Evolutionary conservation across 1,140 invertebrate species (phyloP).

Genomic region (Hesperophylax magnus): DNA sequence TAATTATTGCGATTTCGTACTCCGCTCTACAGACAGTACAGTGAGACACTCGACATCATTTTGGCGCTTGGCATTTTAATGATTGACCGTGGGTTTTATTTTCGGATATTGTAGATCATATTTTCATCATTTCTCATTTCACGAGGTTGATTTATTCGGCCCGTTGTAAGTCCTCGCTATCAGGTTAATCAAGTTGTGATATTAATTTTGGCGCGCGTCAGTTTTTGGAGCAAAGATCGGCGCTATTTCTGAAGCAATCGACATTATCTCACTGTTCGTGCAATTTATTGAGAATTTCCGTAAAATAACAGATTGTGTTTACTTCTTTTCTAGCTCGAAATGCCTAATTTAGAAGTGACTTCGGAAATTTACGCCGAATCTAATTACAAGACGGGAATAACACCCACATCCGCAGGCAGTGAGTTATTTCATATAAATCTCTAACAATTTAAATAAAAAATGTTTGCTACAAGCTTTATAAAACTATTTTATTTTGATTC

Average conservation of each 20-base stretch:
- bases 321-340: slow-evolving; percentile 57
- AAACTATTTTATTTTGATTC: too few species aligned
- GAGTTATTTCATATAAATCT: slow-evolving; percentile 34
- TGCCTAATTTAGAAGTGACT: slow-evolving; percentile 67
- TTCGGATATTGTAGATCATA: slow-evolving; percentile 32
- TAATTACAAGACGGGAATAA: slow-evolving; percentile 65
- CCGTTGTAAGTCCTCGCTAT: too few species aligned
- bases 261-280: too few species aligned
- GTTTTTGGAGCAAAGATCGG: too few species aligned
- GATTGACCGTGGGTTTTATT: slow-evolving; percentile 44
- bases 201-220: too few species aligned
- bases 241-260: too few species aligned
- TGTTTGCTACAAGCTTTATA: not conserved
- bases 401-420: slow-evolving; percentile 64
- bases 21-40: too few species aligned
- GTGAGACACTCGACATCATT: slow-evolving; percentile 15
- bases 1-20: too few species aligned
- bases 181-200: not conserved
- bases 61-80: slow-evolving; percentile 42
- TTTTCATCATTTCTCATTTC: slow-evolving; percentile 15
- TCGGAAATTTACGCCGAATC: slow-evolving; percentile 70
- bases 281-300: too few species aligned
- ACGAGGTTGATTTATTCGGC: not conserved
- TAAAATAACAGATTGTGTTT: too few species aligned
- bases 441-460: not conserved